Evolutionary conservation across 2,113 vertebrate species (phyloP), one percentile per base, ranked within the genome.

Genomic region (Phylloscopus whistleri): DNA sequence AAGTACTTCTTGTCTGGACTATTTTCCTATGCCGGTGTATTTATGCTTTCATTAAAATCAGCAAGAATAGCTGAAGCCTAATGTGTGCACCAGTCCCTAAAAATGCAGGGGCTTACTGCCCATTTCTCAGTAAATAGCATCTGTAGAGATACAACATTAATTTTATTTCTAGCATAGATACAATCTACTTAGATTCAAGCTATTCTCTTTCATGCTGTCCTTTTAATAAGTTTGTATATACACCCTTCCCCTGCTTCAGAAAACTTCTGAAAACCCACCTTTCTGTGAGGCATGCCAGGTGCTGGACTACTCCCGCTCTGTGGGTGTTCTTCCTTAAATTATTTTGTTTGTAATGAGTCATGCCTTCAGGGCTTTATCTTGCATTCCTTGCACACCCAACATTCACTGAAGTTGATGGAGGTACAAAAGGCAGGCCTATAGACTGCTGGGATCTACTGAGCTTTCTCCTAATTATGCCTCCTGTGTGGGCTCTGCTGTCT

Each of bases 321-420:
- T 94, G 94, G 91, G 95, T 95, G 95, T 97, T 96, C 95, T 93
- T 86, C 73, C 74, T 91, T 80, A 94, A 94, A 95, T 91, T 94
- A 84, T 95, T 90, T 96, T 95, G 93, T 96, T 97, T 95, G 77
- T 55, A 92, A 87, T 82, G 77, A 82, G 39, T 81, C 1, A 1
- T 79, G 84, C 91, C 49, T 78, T 72, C 52, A 52, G 82, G 88
- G 67, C 84, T 59, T 87, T 90, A 84, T 94, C 93, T 85, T 27
- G 6, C 66, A 66, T 68, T 89, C 75, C 46, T 94, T 79, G 91
- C 93, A 93, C 94, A 93, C 80, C 86, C 92, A 95, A 4, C 11
- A 0, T 79, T 96, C 63, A 58, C 79, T 70, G 79, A 58, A 95
- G 72, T 24, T 80, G 72, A 66, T 74, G 75, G 35, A 93, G 94